Conservation (phyloP, 2,888 invertebrate species). For the Horisme vitalbata region DNA sequence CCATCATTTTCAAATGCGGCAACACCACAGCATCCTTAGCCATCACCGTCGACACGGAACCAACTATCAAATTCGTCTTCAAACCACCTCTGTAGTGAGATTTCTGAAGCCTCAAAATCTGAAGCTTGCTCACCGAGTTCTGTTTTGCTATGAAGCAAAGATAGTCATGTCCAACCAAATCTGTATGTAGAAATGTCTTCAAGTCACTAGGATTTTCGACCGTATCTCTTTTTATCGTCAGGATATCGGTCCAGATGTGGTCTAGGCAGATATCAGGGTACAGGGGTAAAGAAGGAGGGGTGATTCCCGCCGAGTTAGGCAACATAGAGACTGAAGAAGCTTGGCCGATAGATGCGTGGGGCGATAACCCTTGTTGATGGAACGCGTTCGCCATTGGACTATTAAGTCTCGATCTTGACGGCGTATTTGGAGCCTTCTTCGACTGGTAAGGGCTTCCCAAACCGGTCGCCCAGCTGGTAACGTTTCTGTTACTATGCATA, state of each 20-base stretch:
- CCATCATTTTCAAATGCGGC: constrained; percentile 91
- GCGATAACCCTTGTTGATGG: constrained; percentile 73
- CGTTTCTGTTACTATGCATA: constrained; percentile 64
- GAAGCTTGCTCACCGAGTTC: constrained; percentile 77
- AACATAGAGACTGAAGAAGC: constrained; percentile 72
- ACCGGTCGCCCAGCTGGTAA: constrained; percentile 62
- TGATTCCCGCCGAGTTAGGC: constrained; percentile 71
- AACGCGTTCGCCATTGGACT: constrained; percentile 76
- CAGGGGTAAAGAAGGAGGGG: constrained; percentile 85
- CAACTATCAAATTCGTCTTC: constrained; percentile 88
- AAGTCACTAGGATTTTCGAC: constrained; percentile 59
- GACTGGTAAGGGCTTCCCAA: constrained; percentile 71
- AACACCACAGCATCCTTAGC: constrained; percentile 93
- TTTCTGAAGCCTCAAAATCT: constrained; percentile 86
- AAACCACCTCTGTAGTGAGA: constrained; percentile 76
- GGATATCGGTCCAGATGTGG: constrained; percentile 93
- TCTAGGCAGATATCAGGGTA: constrained; percentile 95
- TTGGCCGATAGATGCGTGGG: constrained; percentile 72
- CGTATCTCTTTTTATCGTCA: constrained; percentile 58
- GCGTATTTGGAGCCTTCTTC: constrained; percentile 55
- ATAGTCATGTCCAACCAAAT: constrained; percentile 92
- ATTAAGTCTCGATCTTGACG: constrained; percentile 62
- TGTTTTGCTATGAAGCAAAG: constrained; percentile 88
- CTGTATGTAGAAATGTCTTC: constrained; percentile 92
- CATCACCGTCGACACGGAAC: constrained; percentile 86